Percentiles rank a stretch among this genome's conserved stretches.
These are phyloP conservation scores for Gymnocypris eckloni DNA, from an alignment of 2,797 vertebrate genomes.

Conservation along the genomic window DNA sequence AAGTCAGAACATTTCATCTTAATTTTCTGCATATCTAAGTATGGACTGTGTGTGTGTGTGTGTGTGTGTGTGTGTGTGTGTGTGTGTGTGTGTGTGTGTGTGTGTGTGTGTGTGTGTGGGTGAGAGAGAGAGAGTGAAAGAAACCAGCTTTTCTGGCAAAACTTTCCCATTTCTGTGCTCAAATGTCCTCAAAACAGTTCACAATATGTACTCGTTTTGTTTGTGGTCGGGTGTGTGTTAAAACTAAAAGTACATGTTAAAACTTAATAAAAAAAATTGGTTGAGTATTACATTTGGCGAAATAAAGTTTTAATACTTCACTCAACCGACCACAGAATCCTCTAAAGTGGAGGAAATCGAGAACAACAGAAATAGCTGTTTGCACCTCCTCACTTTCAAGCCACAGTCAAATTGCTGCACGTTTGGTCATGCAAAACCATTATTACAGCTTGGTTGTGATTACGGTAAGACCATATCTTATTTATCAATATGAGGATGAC, in stretches of 20 bases:
- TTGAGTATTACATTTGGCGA: constrained; percentile 56
- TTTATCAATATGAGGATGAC: constrained; percentile 36
- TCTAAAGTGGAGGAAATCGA: constrained; percentile 58
- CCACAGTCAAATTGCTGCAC: constrained; percentile 16
- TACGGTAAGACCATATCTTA: constrained; percentile 28
- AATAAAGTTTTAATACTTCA: constrained; percentile 48
- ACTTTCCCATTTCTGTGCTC: not conserved
- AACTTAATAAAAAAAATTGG: constrained; percentile 51
- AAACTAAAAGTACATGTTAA: constrained; percentile 47
- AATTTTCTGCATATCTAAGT: not conserved
- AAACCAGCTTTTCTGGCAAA: constrained; percentile 46
- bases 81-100: no score
- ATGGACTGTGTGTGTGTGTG: not conserved
- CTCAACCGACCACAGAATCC: constrained; percentile 49
- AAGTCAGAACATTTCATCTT: not conserved
- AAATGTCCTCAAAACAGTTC: constrained; percentile 31
- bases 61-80: no score
- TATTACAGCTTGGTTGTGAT: constrained; percentile 22
- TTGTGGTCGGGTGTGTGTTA: constrained; percentile 21
- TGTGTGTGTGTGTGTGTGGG: not conserved
- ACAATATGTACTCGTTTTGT: constrained; percentile 54
- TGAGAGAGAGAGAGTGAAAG: not conserved
- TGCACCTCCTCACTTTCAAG: constrained; percentile 51
- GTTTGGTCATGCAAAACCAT: constrained; percentile 31
- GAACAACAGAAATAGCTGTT: constrained; percentile 54